These are phyloP conservation scores for Calycopis cecrops DNA, from an alignment of 1,140 invertebrate genomes.

Conservation along the genomic window DNA sequence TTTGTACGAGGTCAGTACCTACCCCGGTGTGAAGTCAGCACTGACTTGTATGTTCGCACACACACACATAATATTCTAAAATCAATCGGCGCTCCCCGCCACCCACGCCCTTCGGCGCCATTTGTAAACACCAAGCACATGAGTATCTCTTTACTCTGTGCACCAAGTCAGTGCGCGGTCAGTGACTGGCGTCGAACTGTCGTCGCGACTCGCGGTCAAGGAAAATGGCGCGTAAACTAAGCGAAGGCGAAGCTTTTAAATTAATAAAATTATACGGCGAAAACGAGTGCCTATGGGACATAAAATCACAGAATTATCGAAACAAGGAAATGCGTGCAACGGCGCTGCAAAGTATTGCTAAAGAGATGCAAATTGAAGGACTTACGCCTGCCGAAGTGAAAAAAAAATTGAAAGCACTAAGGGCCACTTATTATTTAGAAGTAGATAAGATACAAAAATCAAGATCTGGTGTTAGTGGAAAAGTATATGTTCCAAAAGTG, in stretches of 20 bases:
- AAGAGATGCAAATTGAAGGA: slow-evolving; percentile 6
- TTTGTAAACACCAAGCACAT: slow-evolving; percentile 21
- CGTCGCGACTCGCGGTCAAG: no score
- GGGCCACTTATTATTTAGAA: slow-evolving; percentile 14
- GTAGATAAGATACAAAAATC: slow-evolving; percentile 19
- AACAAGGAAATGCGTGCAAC: slow-evolving; percentile 22
- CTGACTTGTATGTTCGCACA: no score
- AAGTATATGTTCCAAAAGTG: slow-evolving; percentile 21
- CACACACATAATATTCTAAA: no score
- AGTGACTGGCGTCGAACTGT: no score
- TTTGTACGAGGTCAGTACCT: no score
- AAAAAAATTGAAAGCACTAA: slow-evolving; percentile 16
- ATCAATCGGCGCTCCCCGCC: slow-evolving; percentile 19
- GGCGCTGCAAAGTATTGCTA: slow-evolving; percentile 13
- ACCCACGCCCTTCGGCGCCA: slow-evolving; percentile 17
- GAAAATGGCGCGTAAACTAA: slow-evolving; percentile 23
- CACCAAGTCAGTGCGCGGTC: slow-evolving; percentile 1
- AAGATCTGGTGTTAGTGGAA: slow-evolving; percentile 23
- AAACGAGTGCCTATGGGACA: slow-evolving; percentile 25
- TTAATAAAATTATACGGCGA: slow-evolving; percentile 21
- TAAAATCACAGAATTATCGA: slow-evolving; percentile 20
- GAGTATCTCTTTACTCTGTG: slow-evolving; percentile 8
- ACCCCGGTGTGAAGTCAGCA: no score
- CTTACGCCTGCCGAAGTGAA: slow-evolving; percentile 6
- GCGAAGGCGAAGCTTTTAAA: slow-evolving; percentile 23